Evolutionary conservation across 1,140 invertebrate species (phyloP).

Genomic region (Paralvinella palmiformis): DNA sequence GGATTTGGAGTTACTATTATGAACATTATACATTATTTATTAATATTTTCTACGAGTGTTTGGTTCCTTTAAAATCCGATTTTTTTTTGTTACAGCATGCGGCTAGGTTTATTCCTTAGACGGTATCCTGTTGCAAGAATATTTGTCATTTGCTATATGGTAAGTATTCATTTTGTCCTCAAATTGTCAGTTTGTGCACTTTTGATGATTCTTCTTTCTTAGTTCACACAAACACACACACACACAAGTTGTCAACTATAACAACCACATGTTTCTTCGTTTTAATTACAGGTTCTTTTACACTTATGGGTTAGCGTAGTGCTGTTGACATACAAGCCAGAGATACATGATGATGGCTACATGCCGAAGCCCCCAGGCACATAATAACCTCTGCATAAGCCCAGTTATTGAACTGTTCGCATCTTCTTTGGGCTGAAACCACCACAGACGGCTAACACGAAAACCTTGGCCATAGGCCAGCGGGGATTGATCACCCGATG

Average conservation of each 20-base stretch:
- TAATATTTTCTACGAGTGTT: not conserved
- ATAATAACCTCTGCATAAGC: slow-evolving; percentile 3
- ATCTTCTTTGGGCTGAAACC: too few species aligned
- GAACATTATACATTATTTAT: not conserved
- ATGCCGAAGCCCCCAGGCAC: slow-evolving; percentile 2
- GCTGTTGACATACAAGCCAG: slow-evolving; percentile 63
- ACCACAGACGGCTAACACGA: too few species aligned
- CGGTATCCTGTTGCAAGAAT: slow-evolving; percentile 74
- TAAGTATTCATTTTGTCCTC: too few species aligned
- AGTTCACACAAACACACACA: too few species aligned
- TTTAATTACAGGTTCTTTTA: slow-evolving; percentile 56
- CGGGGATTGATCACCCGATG: too few species aligned
- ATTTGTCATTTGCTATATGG: slow-evolving; percentile 66
- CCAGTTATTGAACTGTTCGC: too few species aligned
- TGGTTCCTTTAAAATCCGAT: slow-evolving; percentile 5
- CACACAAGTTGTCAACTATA: too few species aligned
- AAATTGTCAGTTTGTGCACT: too few species aligned
- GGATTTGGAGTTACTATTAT: too few species aligned
- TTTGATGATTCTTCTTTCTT: too few species aligned
- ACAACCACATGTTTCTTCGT: slow-evolving; percentile 2
- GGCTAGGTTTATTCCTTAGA: slow-evolving; percentile 71
- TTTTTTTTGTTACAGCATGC: slow-evolving; percentile 48
- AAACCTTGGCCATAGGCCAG: too few species aligned
- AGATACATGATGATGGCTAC: slow-evolving; percentile 53
- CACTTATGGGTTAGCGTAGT: slow-evolving; percentile 69